These are phyloP conservation scores for Propithecus coquereli DNA, from an alignment of 2,113 vertebrate genomes.

Conservation along the genomic window DNA sequence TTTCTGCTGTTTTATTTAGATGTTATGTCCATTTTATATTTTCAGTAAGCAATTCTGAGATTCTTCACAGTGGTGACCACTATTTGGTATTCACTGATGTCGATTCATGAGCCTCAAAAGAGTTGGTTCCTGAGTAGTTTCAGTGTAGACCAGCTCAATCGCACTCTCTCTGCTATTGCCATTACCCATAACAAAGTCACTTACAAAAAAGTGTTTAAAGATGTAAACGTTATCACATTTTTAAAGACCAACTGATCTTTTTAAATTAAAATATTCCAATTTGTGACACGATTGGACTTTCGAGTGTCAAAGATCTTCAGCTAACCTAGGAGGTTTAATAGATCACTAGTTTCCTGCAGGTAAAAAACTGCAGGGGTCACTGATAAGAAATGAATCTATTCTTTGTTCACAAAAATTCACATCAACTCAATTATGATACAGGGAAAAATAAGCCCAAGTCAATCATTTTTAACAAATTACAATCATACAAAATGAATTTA, in stretches of 20 bases:
- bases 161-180: not conserved
- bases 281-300: not conserved
- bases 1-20: not conserved
- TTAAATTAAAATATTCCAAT: not conserved
- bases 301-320: not conserved
- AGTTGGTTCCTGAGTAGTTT: not conserved
- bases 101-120: not conserved
- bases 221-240: not conserved
- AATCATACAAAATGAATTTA: not conserved
- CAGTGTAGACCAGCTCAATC: accelerated
- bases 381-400: not conserved
- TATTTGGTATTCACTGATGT: not conserved
- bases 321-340: not conserved
- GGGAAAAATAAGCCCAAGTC: not conserved
- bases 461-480: not conserved
- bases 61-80: not conserved
- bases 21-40: not conserved
- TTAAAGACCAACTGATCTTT: not conserved
- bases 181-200: not conserved
- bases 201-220: not conserved
- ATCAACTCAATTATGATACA: not conserved
- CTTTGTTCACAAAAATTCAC: not conserved
- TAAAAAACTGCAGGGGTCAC: not conserved
- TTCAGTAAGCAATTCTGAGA: not conserved
- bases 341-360: not conserved